These are phyloP conservation scores for Stichopus chloronotus DNA, from an alignment of 35 echinoderm and acorn worm genomes.

Conservation along the genomic window DNA sequence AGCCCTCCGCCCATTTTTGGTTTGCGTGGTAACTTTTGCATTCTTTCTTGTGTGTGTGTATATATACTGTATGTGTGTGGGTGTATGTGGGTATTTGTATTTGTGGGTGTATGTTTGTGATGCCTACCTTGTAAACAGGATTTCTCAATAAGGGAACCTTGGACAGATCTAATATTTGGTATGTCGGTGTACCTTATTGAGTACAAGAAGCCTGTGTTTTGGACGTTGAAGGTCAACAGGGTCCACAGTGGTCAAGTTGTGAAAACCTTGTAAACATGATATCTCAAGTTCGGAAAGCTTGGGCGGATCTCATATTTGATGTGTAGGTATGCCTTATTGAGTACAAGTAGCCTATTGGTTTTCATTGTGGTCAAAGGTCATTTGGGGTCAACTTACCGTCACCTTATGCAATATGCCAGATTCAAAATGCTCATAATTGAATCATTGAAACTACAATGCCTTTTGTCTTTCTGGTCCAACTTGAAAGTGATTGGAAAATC, in stretches of 20 bases:
- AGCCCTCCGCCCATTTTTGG: too few relatives aligned
- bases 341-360: too few relatives aligned
- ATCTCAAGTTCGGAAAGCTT: not conserved
- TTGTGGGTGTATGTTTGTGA: not conserved
- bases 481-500: too few relatives aligned
- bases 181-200: not conserved
- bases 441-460: too few relatives aligned
- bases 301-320: not conserved
- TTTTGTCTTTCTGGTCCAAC: too few relatives aligned
- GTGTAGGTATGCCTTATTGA: not conserved
- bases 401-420: too few relatives aligned
- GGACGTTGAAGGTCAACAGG: not conserved
- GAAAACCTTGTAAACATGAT: not conserved
- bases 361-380: too few relatives aligned
- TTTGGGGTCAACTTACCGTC: too few relatives aligned
- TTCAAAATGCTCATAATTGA: too few relatives aligned
- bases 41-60: too few relatives aligned
- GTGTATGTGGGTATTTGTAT: not conserved
- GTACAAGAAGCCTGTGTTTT: not conserved
- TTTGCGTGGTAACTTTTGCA: too few relatives aligned
- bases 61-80: not conserved
- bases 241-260: too few relatives aligned
- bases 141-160: not conserved
- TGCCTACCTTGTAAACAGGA: not conserved
- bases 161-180: not conserved